Conservation (phyloP, 1,140 invertebrate genomes). For the Rhagoletis zephyria region DNA sequence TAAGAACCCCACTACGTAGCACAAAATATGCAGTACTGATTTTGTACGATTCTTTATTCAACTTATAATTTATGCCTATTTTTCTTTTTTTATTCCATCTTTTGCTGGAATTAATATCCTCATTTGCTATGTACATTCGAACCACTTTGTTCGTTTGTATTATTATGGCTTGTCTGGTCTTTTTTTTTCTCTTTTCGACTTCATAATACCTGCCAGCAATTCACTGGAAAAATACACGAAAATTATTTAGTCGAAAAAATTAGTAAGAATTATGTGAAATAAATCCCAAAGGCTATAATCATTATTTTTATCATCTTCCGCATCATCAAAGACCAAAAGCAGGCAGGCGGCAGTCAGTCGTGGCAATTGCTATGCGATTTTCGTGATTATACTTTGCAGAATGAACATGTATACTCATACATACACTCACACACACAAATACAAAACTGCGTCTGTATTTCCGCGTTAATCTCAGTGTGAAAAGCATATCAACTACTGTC, state of each 20-base stretch:
- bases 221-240: too few relatives aligned
- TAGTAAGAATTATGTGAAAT: not conserved
- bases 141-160: not conserved
- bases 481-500: not conserved
- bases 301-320: conserved; percentile 43
- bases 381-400: not conserved
- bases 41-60: not conserved
- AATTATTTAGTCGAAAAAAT: not conserved
- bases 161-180: not conserved
- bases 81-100: not conserved
- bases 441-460: not conserved
- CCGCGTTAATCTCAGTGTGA: not conserved
- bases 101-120: not conserved
- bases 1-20: not conserved
- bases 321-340: conserved; percentile 7
- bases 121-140: not conserved
- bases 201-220: too few relatives aligned
- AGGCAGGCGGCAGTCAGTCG: conserved; percentile 2
- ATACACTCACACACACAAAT: not conserved
- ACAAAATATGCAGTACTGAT: not conserved
- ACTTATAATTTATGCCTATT: not conserved
- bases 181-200: too few relatives aligned
- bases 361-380: conserved; percentile 15
- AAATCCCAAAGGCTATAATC: conserved; percentile 23
- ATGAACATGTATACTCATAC: not conserved